Conservation (phyloP, 2,888 invertebrate species). For the Sinopyrophorus schimmeli region DNA sequence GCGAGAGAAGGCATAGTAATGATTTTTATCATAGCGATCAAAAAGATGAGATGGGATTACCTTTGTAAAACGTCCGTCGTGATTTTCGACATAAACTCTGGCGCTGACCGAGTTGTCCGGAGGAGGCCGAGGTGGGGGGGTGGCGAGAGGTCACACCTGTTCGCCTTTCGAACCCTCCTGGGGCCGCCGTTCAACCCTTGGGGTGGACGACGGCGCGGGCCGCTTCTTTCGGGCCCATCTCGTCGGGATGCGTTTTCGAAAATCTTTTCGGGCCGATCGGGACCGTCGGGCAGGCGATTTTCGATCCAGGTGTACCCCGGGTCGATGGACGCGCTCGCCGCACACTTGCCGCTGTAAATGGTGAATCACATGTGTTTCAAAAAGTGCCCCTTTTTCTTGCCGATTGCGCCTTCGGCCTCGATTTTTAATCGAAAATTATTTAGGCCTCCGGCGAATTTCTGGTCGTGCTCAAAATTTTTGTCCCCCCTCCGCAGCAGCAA, state of each 20-base stretch:
- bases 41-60: constrained; percentile 48
- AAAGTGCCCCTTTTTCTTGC: constrained; percentile 29
- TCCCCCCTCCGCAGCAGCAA: background rate
- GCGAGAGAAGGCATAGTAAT: constrained; percentile 37
- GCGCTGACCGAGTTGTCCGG: constrained; percentile 45
- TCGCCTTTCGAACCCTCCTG: constrained; percentile 48
- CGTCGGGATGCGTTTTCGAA: constrained; percentile 28
- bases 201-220: constrained; percentile 22
- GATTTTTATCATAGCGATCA: constrained; percentile 44
- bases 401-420: background rate
- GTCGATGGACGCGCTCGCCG: constrained; percentile 37
- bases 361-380: constrained; percentile 43
- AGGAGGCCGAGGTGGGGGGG: constrained; percentile 43
- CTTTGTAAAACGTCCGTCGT: constrained; percentile 47
- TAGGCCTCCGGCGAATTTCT: background rate
- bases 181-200: constrained; percentile 33
- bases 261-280: constrained; percentile 51
- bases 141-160: constrained; percentile 50
- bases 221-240: constrained; percentile 21
- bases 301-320: constrained; percentile 65
- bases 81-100: constrained; percentile 50
- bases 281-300: constrained; percentile 66
- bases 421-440: background rate
- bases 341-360: constrained; percentile 43
- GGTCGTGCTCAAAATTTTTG: background rate